Percentiles rank a stretch among this genome's conserved stretches.
Conservation (phyloP, 2,888 invertebrate genomes). For the Spodoptera exigua region DNA sequence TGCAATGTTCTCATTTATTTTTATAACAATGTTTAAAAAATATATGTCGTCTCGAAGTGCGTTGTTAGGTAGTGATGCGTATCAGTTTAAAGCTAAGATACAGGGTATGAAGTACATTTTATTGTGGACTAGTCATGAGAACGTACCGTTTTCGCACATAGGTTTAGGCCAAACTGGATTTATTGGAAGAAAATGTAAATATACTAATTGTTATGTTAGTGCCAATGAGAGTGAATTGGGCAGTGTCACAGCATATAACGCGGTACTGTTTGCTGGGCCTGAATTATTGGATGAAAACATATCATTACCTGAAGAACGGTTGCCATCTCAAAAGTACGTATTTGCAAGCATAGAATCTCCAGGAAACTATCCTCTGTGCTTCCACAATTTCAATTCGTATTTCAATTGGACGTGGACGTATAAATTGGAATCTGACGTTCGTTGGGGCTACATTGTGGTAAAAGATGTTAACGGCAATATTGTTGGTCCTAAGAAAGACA, state of each 20-base stretch:
- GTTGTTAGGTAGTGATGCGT: not conserved
- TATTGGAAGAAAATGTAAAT: constrained; percentile 67
- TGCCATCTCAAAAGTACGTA: constrained; percentile 73
- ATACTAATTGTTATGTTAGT: constrained; percentile 76
- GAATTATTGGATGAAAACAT: constrained; percentile 51
- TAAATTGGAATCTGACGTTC: constrained; percentile 72
- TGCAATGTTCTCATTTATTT: constrained; percentile 12
- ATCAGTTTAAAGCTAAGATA: not conserved
- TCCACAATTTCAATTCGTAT: constrained; percentile 64
- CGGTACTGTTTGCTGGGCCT: constrained; percentile 73
- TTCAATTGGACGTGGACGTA: constrained; percentile 85
- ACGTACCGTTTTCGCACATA: constrained; percentile 67
- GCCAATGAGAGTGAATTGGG: constrained; percentile 59
- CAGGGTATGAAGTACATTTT: constrained; percentile 66
- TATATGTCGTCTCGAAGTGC: constrained; percentile 3
- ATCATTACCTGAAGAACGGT: constrained; percentile 64
- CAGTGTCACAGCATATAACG: constrained; percentile 72
- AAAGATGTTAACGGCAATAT: constrained; percentile 65
- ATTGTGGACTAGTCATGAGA: constrained; percentile 66
- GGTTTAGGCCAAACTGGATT: constrained; percentile 64
- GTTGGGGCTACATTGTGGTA: constrained; percentile 77
- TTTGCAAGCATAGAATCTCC: constrained; percentile 77
- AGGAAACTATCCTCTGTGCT: constrained; percentile 72
- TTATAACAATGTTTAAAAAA: constrained; percentile 23
- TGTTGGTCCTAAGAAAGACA: constrained; percentile 72